phyloP scores from a whole-genome alignment of 2,113 vertebrate species.

The Hystrix cristata region DNA sequence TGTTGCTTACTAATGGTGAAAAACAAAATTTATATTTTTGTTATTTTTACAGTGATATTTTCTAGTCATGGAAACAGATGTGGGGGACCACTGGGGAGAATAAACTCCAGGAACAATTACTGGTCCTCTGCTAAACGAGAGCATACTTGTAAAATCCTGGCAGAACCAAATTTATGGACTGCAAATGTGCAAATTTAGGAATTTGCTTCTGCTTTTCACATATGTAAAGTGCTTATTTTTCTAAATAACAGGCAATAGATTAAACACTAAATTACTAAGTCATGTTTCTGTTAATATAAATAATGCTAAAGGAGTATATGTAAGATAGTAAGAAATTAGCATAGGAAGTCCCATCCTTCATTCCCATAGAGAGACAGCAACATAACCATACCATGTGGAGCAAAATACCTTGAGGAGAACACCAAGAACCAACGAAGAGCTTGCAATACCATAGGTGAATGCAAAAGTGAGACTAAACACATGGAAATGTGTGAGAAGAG shows the following conservation, averaged over 20 bases:
- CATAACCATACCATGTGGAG: background rate
- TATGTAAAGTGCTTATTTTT: background rate
- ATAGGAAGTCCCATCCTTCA: background rate
- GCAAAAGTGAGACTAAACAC: background rate
- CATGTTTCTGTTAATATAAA: background rate
- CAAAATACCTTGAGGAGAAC: background rate
- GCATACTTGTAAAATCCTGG: background rate
- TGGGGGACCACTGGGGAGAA: background rate
- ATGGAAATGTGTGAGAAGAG: background rate
- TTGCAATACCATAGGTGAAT: fast-evolving
- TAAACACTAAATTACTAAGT: background rate
- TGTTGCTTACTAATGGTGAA: background rate
- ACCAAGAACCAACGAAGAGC: background rate
- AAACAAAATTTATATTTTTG: background rate
- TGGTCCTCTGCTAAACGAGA: background rate
- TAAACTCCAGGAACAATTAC: background rate
- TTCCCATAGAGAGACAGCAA: background rate
- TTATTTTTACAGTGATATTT: constrained; percentile 21
- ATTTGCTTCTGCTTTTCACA: background rate
- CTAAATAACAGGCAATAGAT: background rate
- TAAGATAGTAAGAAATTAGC: background rate
- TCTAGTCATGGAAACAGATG: constrained; percentile 37
- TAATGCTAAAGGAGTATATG: background rate
- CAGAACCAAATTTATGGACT: background rate
- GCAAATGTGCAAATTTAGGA: background rate